A percentile compares a stretch with the other conserved stretches of the same genome.
Evolutionary conservation across 2,797 vertebrate genomes (phyloP).

Genomic region (Sternarchorhynchus goeldii): DNA sequence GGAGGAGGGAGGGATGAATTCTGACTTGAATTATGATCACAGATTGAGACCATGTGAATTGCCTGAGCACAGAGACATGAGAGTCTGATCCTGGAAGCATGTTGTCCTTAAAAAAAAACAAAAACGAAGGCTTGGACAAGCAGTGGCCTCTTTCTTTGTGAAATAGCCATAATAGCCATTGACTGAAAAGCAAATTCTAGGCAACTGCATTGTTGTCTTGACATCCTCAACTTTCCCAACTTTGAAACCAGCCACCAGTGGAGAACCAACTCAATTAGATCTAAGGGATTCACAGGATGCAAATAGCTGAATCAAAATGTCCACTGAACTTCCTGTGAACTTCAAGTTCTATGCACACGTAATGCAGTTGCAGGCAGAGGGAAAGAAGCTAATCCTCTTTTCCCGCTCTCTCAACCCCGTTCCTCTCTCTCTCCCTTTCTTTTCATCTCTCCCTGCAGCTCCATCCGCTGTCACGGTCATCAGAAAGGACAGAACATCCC

Average conservation of each 20-base stretch:
- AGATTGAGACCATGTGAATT: slow-evolving; percentile 89
- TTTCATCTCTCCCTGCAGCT: slow-evolving; percentile 74
- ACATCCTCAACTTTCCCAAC: slow-evolving; percentile 41
- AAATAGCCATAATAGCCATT: slow-evolving; percentile 19
- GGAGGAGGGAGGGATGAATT: slow-evolving; percentile 52
- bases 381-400: slow-evolving; percentile 58
- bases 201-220: slow-evolving; percentile 35
- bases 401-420: slow-evolving; percentile 26
- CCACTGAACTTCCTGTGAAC: slow-evolving; percentile 74
- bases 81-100: slow-evolving; percentile 50
- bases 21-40: slow-evolving; percentile 80
- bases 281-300: slow-evolving; percentile 68
- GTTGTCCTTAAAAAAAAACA: slow-evolving; percentile 21
- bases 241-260: slow-evolving; percentile 56
- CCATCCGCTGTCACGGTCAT: slow-evolving; percentile 90
- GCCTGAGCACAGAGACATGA: slow-evolving; percentile 62
- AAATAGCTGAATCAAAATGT: slow-evolving; percentile 53
- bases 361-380: slow-evolving; percentile 41
- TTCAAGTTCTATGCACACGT: slow-evolving; percentile 39
- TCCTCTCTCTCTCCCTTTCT: slow-evolving; percentile 34
- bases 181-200: slow-evolving; percentile 38
- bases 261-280: slow-evolving; percentile 69
- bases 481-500: slow-evolving; percentile 90
- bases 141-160: slow-evolving; percentile 31
- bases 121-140: slow-evolving; percentile 23